A percentile compares a stretch with the other conserved stretches of the same genome.
phyloP scores from a whole-genome alignment of 2,113 vertebrate genomes.

The Gallinago jamesoni region DNA sequence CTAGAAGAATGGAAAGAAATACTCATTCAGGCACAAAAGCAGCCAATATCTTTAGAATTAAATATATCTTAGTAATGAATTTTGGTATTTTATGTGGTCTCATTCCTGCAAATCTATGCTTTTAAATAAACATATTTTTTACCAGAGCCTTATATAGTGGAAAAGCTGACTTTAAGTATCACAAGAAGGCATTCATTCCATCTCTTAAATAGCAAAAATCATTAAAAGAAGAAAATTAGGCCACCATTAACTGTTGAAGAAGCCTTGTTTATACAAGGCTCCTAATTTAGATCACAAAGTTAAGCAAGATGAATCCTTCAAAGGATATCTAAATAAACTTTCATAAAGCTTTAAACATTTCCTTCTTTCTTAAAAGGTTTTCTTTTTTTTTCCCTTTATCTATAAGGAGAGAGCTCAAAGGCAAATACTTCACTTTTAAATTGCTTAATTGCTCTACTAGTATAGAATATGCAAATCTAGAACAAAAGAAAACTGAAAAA shows the following conservation, averaged over 20 bases:
- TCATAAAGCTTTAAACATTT: background rate
- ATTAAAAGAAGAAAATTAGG: background rate
- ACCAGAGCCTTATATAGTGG: background rate
- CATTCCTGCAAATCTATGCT: background rate
- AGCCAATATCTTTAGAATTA: background rate
- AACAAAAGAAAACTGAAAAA: background rate
- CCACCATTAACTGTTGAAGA: background rate
- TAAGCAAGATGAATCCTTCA: background rate
- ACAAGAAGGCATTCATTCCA: background rate
- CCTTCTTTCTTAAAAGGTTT: background rate
- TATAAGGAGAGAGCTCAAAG: background rate
- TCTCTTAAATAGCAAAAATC: background rate
- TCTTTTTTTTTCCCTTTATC: background rate
- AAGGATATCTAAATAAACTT: background rate
- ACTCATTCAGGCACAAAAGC: background rate
- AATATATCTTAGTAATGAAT: background rate
- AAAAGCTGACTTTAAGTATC: background rate
- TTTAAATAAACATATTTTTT: background rate
- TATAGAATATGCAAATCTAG: background rate
- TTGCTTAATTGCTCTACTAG: background rate
- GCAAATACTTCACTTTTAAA: background rate
- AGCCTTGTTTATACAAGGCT: background rate
- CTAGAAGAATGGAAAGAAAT: background rate
- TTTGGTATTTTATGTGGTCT: background rate
- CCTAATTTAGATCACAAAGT: background rate